These are phyloP conservation scores for Bothrops jararaca DNA, from an alignment of 2,113 vertebrate genomes.

Conservation along the genomic window DNA sequence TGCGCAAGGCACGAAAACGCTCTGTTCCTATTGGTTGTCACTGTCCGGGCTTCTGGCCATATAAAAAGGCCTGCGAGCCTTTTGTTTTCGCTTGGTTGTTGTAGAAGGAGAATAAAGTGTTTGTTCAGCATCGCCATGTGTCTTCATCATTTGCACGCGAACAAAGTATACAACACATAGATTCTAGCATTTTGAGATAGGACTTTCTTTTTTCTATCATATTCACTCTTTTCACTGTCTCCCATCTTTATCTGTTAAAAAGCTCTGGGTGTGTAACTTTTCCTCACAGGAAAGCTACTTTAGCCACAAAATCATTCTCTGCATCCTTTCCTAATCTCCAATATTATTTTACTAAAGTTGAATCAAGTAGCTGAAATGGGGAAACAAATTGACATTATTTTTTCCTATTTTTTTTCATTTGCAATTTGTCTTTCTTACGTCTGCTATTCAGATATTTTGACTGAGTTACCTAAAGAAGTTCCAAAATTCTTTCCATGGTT, in stretches of 20 bases:
- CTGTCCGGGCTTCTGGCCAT: too few species aligned
- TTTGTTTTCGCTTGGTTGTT: too few species aligned
- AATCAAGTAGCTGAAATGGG: not conserved
- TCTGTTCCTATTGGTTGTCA: too few species aligned
- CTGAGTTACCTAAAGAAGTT: not conserved
- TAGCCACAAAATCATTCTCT: not conserved
- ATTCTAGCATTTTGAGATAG: not conserved
- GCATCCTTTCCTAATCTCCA: not conserved
- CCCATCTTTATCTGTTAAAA: not conserved
- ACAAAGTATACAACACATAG: too few species aligned
- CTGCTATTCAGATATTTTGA: not conserved
- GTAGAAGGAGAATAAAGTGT: too few species aligned
- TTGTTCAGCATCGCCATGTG: too few species aligned
- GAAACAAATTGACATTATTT: not conserved
- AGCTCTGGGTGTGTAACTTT: not conserved
- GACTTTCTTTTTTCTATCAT: not conserved
- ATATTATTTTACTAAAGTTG: not conserved
- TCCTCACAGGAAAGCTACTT: not conserved
- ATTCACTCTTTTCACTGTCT: not conserved
- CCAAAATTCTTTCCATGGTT: not conserved
- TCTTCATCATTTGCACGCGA: too few species aligned
- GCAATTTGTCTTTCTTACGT: not conserved
- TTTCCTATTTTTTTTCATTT: not conserved
- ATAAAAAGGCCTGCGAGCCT: too few species aligned
- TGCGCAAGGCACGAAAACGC: too few species aligned